Evolutionary conservation across 37 sponge, comb jelly and placozoan species (phyloP), one percentile per base, ranked within the genome.

Genomic region (Tethya wilhelma): DNA sequence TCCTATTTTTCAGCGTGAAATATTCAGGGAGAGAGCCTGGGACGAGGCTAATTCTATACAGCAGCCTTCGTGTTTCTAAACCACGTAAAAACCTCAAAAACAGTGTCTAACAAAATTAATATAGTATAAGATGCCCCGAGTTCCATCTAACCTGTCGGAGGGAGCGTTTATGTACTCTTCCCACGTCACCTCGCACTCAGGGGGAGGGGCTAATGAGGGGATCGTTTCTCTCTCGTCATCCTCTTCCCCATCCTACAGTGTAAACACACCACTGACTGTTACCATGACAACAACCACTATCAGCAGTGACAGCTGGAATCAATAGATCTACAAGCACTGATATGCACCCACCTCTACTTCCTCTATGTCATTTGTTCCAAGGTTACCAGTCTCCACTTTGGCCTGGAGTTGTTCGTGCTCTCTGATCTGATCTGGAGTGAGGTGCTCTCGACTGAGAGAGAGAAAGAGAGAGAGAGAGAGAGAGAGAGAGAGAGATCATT

Each of bases 361-460:
- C 12, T 28, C 38, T 2, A 76, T 36, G 44, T 79, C 79, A 4
- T 40, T 45, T 33, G 80, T 76, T 7, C 57, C 63, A 26, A 79
- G 7, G 3, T 75, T 25, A 2, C 87, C 80, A 23, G 2, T 73
- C 74, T 76, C 86, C 9, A 85, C 79, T 55, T 71, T 77, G 30
- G 70, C 37, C 72, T 80, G 81, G 26, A 58, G 30, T 3, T 28
- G 57, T 68, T 93, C 91, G n/a, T 74, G 82, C 64, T 85, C 71
- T 37, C 75, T 59, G 37, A 90, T 85, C 75, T 93, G 91, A 53
- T 93, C 90, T 28, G 92, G 85, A 32, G 94, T 80, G n/a, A 93
- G 71, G 72, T 93, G 94, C 60, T 93, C 94, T 41, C 94, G 44
- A 32, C 91, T 90, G n/a, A n/a, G n/a, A n/a, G n/a, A n/a, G 71